Base-by-base conservation (phyloP, 1,140 invertebrate genomes). In the Himalopsyche phryganea region DNA sequence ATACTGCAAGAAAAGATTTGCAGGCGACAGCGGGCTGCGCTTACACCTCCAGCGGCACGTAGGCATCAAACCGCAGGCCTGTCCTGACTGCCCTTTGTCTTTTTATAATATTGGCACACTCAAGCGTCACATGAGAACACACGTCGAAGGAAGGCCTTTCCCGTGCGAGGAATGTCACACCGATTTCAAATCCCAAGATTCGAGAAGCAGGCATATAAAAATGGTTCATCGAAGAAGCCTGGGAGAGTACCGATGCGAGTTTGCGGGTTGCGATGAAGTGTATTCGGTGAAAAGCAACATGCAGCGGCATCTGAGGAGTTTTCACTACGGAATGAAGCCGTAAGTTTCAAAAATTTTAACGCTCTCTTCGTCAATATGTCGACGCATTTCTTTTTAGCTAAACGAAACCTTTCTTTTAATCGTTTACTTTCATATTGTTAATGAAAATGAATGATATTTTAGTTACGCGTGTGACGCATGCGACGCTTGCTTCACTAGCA, bases 61-160 rank as follows among this genome's bases (percentile, higher is more conserved):
- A 15, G 48, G 48, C 10, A 11, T 46, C 15, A 20, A 35, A 0
- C 32, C 56, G 7, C 48, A 50, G 3, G 17, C 41, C 5, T 58
- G 56, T 40, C 14, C 40, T n/a, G 18, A 9, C 14, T 53, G 40
- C 41, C 3, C 9, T 1, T 33, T n/a, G n/a, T 15, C 48, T 10
- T 58, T 50, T 33, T 32, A 50, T 41, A 47, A 14, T 11, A 17
- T 14, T 1, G 15, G 33, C 10, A 13, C 35, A 11, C 57, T 59
- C 10, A 41, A 18, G 2, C 28, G 56, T 1, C 63, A 65, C 52
- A 7, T 72, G 17, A 65, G 76, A 35, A 78, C 76, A 32, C 79
- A 83, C 69, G 76, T 71, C 51, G 80, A 81, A 4, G 71, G 65
- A 13, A 55, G 56, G 7, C 63, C 67, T 5, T 65, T 57, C 50